phyloP scores from a whole-genome alignment of 2,113 vertebrate genomes.

The Collichthys lucidus region DNA sequence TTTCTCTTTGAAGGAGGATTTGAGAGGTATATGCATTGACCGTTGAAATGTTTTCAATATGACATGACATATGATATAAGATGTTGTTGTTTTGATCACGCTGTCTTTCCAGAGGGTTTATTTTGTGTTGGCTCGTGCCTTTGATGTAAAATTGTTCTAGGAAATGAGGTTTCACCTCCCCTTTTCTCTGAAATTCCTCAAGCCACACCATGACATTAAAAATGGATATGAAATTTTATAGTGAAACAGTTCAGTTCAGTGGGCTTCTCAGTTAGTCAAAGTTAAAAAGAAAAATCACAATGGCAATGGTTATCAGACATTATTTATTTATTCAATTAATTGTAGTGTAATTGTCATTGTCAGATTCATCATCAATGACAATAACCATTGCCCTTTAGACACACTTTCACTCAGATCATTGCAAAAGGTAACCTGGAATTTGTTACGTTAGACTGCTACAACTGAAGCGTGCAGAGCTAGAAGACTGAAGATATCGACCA shows the following conservation, averaged over 20 bases:
- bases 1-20: slow-evolving; percentile 27
- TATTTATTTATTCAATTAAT: neutral
- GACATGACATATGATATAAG: neutral
- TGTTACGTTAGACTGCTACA: no score
- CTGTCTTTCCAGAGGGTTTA: slow-evolving; percentile 26
- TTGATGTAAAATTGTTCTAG: slow-evolving; percentile 62
- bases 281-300: no score
- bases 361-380: neutral
- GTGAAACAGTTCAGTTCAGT: neutral
- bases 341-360: no score
- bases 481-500: no score
- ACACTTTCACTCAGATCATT: no score
- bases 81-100: slow-evolving; percentile 26
- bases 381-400: neutral
- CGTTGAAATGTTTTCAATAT: slow-evolving; percentile 16
- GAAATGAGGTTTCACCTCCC: slow-evolving; percentile 4
- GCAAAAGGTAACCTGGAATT: neutral
- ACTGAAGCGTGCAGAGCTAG: no score
- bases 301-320: neutral
- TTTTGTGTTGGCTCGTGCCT: slow-evolving; percentile 36
- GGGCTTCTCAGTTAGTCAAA: neutral
- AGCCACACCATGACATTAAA: neutral
- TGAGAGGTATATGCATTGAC: neutral
- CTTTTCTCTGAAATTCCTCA: slow-evolving; percentile 17
- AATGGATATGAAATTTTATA: neutral